Evolutionary conservation across 2,113 vertebrate species (phyloP).

Genomic region (Anseranas semipalmata): DNA sequence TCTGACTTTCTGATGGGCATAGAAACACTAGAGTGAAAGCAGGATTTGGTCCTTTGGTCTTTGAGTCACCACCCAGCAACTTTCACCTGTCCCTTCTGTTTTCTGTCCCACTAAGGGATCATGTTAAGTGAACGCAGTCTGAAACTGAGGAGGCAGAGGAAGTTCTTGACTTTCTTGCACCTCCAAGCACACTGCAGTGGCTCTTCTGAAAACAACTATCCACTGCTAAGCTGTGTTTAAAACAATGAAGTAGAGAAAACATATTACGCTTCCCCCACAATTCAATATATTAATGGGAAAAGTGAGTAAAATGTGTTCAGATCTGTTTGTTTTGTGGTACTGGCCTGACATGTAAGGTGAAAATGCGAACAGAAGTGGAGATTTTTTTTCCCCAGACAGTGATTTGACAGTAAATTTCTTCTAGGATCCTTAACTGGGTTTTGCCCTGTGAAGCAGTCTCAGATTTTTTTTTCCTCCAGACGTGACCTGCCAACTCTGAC

Average conservation of each 20-base stretch:
- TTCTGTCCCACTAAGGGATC: background rate
- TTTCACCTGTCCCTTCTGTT: background rate
- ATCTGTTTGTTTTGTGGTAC: background rate
- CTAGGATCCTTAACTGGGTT: background rate
- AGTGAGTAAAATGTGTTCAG: background rate
- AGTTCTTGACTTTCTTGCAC: background rate
- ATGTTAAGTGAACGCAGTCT: accelerated
- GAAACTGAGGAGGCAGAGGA: background rate
- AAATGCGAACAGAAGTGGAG: background rate
- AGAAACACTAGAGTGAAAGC: background rate
- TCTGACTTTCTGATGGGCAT: accelerated
- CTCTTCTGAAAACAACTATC: background rate
- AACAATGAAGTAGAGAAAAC: background rate
- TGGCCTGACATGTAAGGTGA: background rate
- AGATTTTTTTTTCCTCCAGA: background rate
- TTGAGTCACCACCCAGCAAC: accelerated
- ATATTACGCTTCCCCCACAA: background rate
- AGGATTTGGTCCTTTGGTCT: background rate
- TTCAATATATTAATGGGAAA: background rate
- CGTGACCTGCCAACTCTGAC: background rate
- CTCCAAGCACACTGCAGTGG: background rate
- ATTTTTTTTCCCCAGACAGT: background rate
- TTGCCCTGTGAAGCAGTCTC: background rate
- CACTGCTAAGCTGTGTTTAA: background rate
- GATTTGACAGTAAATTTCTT: background rate